Evolutionary conservation across 2,797 vertebrate species (phyloP).

Genomic region (Falco berigora): DNA sequence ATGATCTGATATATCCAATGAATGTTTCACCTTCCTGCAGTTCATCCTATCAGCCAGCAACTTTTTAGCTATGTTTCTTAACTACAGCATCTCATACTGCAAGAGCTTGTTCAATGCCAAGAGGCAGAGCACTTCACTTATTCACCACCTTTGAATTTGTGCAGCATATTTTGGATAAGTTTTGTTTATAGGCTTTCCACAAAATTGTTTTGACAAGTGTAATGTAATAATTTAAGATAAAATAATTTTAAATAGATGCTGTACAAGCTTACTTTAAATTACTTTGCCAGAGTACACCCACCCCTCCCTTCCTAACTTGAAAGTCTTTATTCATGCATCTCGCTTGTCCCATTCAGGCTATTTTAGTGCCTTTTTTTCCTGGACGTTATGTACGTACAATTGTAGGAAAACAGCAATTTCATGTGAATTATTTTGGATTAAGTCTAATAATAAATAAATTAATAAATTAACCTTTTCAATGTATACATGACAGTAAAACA

Average conservation of each 20-base stretch:
- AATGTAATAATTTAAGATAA: not conserved
- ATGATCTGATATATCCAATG: not conserved
- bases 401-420: constrained; percentile 42
- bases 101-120: not conserved
- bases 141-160: not conserved
- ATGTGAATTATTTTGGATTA: constrained; percentile 13
- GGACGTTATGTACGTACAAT: constrained; percentile 36
- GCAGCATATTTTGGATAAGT: not conserved
- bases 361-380: constrained; percentile 7
- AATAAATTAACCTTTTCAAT: constrained; percentile 9
- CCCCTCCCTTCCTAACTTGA: constrained; percentile 43
- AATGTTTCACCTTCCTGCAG: not conserved
- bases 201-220: not conserved
- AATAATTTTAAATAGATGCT: not conserved
- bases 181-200: not conserved
- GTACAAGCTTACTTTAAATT: not conserved
- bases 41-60: not conserved
- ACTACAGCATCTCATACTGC: not conserved
- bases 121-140: not conserved
- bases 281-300: not conserved
- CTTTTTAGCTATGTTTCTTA: not conserved
- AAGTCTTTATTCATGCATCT: constrained; percentile 13
- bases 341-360: not conserved
- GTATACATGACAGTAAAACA: constrained; percentile 23
- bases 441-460: constrained; percentile 6